phyloP scores from a whole-genome alignment of 2,888 invertebrate species.

The Auanema sp. region DNA sequence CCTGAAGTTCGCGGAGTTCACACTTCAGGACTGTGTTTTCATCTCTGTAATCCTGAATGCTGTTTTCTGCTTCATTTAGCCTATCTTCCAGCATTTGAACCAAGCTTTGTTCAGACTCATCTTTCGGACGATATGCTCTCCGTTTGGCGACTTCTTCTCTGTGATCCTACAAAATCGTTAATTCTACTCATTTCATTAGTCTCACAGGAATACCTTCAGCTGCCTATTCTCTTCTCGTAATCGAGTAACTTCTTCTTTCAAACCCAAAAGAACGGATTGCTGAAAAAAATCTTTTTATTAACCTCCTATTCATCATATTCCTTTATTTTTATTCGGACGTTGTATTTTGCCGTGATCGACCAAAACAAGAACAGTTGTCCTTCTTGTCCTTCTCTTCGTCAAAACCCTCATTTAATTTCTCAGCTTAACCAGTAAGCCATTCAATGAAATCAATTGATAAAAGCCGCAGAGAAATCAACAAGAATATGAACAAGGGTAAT shows the following conservation, averaged over 20 bases:
- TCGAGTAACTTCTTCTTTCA: constrained; percentile 73
- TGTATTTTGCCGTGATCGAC: constrained; percentile 28
- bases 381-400: constrained; percentile 2
- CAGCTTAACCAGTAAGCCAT: constrained; percentile 6
- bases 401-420: no score
- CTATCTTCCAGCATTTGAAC: constrained; percentile 42
- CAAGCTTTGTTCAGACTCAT: constrained; percentile 15
- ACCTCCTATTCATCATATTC: constrained; percentile 9
- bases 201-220: constrained; percentile 33
- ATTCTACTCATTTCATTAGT: neutral
- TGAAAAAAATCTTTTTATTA: constrained; percentile 10
- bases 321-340: constrained; percentile 24
- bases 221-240: constrained; percentile 50
- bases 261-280: constrained; percentile 70
- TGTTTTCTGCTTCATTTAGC: constrained; percentile 52
- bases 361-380: no score
- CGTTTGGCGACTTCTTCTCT: neutral
- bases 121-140: constrained; percentile 7
- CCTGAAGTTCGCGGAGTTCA: constrained; percentile 74
- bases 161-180: neutral
- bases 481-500: neutral
- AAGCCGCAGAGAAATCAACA: neutral
- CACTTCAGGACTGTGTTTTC: constrained; percentile 78
- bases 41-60: constrained; percentile 68
- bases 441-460: neutral